Evolutionary conservation across 2,797 vertebrate genomes (phyloP), one percentile per base, ranked within the genome.

Genomic region (Xenopus petersii): DNA sequence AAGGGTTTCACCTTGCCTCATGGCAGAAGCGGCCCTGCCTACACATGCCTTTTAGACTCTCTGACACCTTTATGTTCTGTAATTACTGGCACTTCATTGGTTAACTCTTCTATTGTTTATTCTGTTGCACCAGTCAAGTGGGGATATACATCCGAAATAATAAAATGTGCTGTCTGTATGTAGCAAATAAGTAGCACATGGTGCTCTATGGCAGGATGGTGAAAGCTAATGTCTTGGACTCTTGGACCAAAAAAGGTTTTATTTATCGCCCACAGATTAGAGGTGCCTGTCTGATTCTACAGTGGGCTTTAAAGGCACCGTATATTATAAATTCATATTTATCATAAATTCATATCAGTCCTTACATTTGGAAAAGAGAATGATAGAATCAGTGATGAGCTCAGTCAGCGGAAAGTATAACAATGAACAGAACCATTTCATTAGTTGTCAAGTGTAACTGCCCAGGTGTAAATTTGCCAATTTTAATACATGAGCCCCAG

Each of bases 251-350:
- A 63, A 63, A 68, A 61, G 64, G 61, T 59, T 21, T 64, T 56
- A 73, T 78, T 64, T 69, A 78, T 78, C 60, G 69, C 55, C 49
- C 66, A 67, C 12, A 30, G 64, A 59, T 78, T 59, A 64, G 56
- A 62, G 70, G 58, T 67, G 75, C 64, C 62, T 24, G 21, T 30
- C 67, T 67, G 75, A n/a, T 51, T 72, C 48, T 63, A 36, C 21
- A 21, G 21, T 21, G 21, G 21, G 21, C 21, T 21, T 21, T 21
- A 21, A 21, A 21, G 21, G 21, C 21, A 21, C 21, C 21, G 21
- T 21, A 21, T 21, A 8, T 15, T 12, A 54, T 54, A 54, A 8
- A 54, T 54, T 54, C 9, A 11, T 54, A 21, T 21, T 21, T 21
- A 4, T 54, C 7, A 54, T 54, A 54, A 11, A 54, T 54, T 4